Base-by-base conservation (phyloP, 2,113 vertebrate genomes). In the Hippocampus barbouri region DNA sequence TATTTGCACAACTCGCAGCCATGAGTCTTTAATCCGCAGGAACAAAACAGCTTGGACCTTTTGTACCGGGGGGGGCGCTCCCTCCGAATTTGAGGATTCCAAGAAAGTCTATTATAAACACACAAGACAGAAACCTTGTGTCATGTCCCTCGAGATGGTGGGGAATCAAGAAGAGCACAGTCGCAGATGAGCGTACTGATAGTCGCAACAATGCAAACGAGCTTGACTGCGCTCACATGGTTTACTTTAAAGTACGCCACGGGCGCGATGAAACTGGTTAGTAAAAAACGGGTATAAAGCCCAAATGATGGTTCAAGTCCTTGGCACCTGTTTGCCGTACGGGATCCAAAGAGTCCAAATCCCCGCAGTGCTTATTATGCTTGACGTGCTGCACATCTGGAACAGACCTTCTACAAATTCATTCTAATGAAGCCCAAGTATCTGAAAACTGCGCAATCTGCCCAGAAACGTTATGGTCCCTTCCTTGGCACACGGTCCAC, bases 221-320 rank as follows among this genome's bases (percentile, higher is more conserved):
- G 77, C 77, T 68, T 70, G 64, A 66, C 73, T 53, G 61, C 57
- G 70, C 68, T 74, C 70, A 76, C 72, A 61, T 72, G 69, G 77
- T 51, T 74, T 71, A 72, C 72, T 74, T 81, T 73, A 83, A 81
- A 77, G 82, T 70, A 61, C 43, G 49, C 74, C 61, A 5, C 43
- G 43, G 79, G 83, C 72, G 83, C 72, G 73, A 84, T 84, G 69
- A 82, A 83, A 66, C 64, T 70, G 60, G 70, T 77, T 82, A 71
- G 75, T 72, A 70, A 72, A 71, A 73, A 73, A 61, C 59, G 8
- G 59, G 59, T 34, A 61, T 8, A 2, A 18, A 61, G 59, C 59
- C 30, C 59, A 61, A 61, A 68, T 70, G 70, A 79, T 71, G 27
- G 73, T 81, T 74, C 1, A 54, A 78, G 80, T 82, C 77, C 23